Evolutionary conservation across 2,888 invertebrate genomes (phyloP).

Genomic region (Parochlus steinenii): DNA sequence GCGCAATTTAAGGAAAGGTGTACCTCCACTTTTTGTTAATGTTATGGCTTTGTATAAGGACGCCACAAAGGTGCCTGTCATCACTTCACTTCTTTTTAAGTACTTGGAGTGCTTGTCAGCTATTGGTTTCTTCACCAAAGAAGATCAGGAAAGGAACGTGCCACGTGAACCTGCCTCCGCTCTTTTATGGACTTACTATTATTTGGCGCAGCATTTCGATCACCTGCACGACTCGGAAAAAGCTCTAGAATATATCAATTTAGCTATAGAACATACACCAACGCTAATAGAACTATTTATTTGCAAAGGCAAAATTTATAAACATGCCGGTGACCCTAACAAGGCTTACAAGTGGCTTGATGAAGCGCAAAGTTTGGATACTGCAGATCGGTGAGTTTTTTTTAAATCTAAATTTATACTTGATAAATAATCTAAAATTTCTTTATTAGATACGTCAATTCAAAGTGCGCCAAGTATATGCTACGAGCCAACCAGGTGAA

Average conservation of each 20-base stretch:
- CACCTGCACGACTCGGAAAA: slow-evolving; percentile 62
- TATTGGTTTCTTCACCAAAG: slow-evolving; percentile 46
- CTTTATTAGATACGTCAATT: slow-evolving; percentile 99
- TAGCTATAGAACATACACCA: slow-evolving; percentile 95
- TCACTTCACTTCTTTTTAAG: slow-evolving; percentile 69
- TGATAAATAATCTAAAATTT: too few relatives aligned
- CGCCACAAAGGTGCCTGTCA: slow-evolving; percentile 41
- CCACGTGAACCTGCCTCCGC: slow-evolving; percentile 86
- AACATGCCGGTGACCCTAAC: slow-evolving; percentile 89
- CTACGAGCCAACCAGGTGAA: slow-evolving; percentile 79
- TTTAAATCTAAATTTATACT: too few relatives aligned
- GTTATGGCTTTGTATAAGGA: slow-evolving; percentile 58
- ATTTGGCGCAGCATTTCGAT: slow-evolving; percentile 93
- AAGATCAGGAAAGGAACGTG: slow-evolving; percentile 41
- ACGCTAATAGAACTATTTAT: slow-evolving; percentile 95
- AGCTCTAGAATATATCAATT: slow-evolving; percentile 79
- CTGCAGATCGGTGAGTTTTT: slow-evolving; percentile 86
- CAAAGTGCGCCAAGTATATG: slow-evolving; percentile 98
- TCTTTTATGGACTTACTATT: slow-evolving; percentile 89
- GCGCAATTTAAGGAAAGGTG: slow-evolving; percentile 85
- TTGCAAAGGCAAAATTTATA: slow-evolving; percentile 91
- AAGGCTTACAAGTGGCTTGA: slow-evolving; percentile 89
- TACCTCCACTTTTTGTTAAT: slow-evolving; percentile 94
- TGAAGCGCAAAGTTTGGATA: slow-evolving; percentile 95
- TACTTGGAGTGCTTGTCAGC: slow-evolving; percentile 67